phyloP scores from a whole-genome alignment of 2,113 vertebrate species.

The Erythrocercus mccallii region DNA sequence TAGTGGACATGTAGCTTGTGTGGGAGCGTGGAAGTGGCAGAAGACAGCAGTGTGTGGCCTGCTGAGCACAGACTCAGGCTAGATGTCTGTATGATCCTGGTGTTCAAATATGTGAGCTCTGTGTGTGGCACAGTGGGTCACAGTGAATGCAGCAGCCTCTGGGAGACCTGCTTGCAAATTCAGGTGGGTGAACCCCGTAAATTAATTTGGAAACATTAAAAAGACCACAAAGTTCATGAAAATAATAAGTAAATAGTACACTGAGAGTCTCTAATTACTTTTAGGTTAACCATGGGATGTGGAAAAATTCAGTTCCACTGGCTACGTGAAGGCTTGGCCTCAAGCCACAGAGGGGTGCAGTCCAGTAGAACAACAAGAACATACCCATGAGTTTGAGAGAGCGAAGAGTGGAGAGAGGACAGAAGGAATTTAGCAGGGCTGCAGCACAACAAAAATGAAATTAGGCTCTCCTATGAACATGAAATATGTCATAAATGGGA shows the following conservation, averaged over 20 bases:
- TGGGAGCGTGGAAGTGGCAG: background rate
- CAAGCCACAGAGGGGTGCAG: background rate
- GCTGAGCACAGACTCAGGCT: background rate
- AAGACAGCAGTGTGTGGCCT: background rate
- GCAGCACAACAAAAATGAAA: background rate
- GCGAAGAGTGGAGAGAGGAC: background rate
- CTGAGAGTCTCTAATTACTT: constrained; percentile 44
- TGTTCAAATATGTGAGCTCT: background rate
- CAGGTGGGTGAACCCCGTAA: background rate
- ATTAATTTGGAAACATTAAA: constrained; percentile 19
- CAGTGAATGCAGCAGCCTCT: background rate
- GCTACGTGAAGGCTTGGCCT: background rate
- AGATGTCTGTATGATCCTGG: background rate
- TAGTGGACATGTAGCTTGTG: background rate
- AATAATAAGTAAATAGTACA: background rate
- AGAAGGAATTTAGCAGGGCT: background rate
- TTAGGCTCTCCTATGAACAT: background rate
- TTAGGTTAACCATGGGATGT: constrained; percentile 23
- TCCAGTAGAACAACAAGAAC: background rate
- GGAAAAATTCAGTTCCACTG: background rate
- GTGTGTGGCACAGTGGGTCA: background rate
- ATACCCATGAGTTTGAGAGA: background rate
- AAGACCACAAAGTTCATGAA: background rate
- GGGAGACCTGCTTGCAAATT: background rate
- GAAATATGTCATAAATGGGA: background rate